Base-by-base conservation (phyloP, 1,140 invertebrate species). In the Caenorhabditis briggsae region DNA sequence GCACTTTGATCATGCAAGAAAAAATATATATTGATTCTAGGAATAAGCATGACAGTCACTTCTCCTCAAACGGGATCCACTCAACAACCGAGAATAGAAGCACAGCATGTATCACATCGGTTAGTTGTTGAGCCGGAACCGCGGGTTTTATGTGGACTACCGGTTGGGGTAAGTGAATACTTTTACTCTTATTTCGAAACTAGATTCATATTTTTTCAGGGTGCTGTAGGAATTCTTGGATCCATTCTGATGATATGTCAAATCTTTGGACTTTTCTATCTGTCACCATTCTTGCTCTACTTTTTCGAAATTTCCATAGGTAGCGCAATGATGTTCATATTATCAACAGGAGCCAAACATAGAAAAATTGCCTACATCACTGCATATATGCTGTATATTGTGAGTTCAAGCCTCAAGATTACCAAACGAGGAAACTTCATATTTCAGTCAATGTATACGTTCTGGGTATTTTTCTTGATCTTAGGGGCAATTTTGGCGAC, bases 381-480 rank as follows among this genome's bases (percentile, higher is more conserved):
- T 50, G 70, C 70, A 11, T 78, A 78, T 46, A 78, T 78, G 70
- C 23, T 78, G 23, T 78, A 78, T 53, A 48, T 78, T 16, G 70
- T 78, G 23, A 20, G 70, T 50, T 11, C 6, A 46, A 8, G 16
- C 25, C 12, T 61, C 9, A 25, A 61, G 33, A 33, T 33, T 33
- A 33, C 33, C 33, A 61, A 61, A 18, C 7, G 18, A n/a, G 5
- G n/a, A 58, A n/a, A 58, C 8, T n/a, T 23, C 3, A 9, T 43
- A 70, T 50, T 78, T 78, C 70, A 78, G 70, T 78, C 70, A 18
- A 78, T 78, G 70, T 78, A 78, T 46, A 78, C 70, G 12, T 78
- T 78, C n/a, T 78, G 70, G 70, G 70, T 78, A n/a, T 78, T 78
- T 23, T 78, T 78, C 70, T 23, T 78, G n/a, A 78, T 78, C 12